These are phyloP conservation scores for Drosophila lacteicornis DNA, from an alignment of 1,140 invertebrate species.

Conservation along the genomic window DNA sequence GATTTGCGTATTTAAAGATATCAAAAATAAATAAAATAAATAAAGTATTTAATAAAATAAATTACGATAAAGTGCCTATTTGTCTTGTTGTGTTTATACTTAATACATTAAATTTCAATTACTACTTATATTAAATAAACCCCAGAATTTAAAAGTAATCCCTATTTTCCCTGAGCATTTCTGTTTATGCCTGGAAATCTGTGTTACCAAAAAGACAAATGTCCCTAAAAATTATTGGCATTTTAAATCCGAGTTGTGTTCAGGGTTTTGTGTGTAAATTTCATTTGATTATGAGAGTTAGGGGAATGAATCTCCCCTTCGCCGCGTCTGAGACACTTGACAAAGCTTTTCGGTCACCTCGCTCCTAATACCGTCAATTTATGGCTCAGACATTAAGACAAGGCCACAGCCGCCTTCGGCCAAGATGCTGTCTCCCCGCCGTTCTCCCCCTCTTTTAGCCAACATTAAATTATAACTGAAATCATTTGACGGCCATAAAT, in stretches of 20 bases:
- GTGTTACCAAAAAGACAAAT: conserved; percentile 11
- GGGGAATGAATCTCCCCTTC: not conserved
- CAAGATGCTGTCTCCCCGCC: conserved; percentile 1
- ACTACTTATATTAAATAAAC: too few relatives aligned
- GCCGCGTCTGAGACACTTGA: conserved; percentile 20
- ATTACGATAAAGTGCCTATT: too few relatives aligned
- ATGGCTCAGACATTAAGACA: conserved; percentile 54
- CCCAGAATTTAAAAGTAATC: not conserved
- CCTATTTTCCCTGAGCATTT: not conserved
- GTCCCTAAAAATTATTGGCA: conserved; percentile 65
- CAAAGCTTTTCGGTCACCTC: conserved; percentile 31
- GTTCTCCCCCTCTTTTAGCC: not conserved
- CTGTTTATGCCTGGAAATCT: conserved; percentile 4
- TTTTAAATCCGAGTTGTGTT: conserved; percentile 60
- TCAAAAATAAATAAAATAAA: too few relatives aligned
- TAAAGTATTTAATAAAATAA: too few relatives aligned
- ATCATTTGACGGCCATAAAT: conserved; percentile 62
- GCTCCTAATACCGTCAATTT: conserved; percentile 54
- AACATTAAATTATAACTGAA: conserved; percentile 70
- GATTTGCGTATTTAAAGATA: too few relatives aligned
- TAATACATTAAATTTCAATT: too few relatives aligned
- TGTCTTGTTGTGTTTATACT: too few relatives aligned
- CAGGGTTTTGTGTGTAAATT: conserved; percentile 39
- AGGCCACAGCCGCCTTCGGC: conserved; percentile 28
- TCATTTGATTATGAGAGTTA: conserved; percentile 40